Conservation (phyloP, 2,888 invertebrate species). For the Amphimallon solstitiale region DNA sequence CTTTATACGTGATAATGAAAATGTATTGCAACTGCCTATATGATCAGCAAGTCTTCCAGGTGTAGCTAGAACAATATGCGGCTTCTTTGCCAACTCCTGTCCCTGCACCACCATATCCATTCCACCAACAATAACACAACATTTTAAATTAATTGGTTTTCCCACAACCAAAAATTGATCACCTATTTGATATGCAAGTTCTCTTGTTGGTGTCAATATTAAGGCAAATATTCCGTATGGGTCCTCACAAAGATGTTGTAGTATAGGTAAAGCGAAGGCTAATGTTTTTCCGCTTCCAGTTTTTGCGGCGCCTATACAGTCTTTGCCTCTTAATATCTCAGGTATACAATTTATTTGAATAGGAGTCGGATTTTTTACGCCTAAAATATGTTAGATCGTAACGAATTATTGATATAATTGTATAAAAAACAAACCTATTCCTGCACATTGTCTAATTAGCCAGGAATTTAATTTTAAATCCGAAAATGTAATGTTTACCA, state of each 20-base stretch:
- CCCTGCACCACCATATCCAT: slow-evolving; percentile 93
- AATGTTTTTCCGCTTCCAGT: slow-evolving; percentile 99
- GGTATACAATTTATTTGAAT: slow-evolving; percentile 87
- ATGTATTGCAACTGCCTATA: slow-evolving; percentile 86
- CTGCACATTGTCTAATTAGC: slow-evolving; percentile 76
- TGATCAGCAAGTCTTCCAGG: slow-evolving; percentile 96
- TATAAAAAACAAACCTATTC: slow-evolving; percentile 69
- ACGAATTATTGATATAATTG: too few relatives aligned
- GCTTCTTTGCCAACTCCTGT: slow-evolving; percentile 80
- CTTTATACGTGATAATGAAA: slow-evolving; percentile 80
- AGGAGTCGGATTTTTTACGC: slow-evolving; percentile 80
- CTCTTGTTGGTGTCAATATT: slow-evolving; percentile 94
- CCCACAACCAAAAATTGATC: slow-evolving; percentile 96
- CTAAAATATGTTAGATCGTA: slow-evolving; percentile 61
- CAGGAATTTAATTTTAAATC: slow-evolving; percentile 75
- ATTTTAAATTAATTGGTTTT: slow-evolving; percentile 84
- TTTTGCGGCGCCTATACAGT: slow-evolving; percentile 96
- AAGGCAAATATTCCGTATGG: slow-evolving; percentile 97
- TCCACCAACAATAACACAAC: slow-evolving; percentile 93
- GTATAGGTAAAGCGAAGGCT: slow-evolving; percentile 94
- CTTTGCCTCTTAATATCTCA: slow-evolving; percentile 78
- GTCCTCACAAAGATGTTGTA: slow-evolving; percentile 91
- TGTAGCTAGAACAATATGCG: slow-evolving; percentile 96
- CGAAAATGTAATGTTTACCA: slow-evolving; percentile 15
- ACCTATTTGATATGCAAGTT: slow-evolving; percentile 90